phyloP scores from a whole-genome alignment of 2,797 vertebrate genomes.

The Psittacula derbiana region DNA sequence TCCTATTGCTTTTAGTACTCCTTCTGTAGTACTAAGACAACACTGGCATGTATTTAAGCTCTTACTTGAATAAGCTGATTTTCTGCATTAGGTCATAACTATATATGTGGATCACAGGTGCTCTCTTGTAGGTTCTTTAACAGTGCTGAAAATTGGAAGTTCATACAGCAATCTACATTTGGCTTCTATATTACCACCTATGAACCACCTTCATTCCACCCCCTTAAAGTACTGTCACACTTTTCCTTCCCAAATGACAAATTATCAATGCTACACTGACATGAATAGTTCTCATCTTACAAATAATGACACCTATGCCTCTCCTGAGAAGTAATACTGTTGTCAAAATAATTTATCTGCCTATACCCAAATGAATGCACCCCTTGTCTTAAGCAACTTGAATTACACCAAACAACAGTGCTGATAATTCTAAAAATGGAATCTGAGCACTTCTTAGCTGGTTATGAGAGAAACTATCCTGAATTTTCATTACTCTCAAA shows the following conservation, averaged over 20 bases:
- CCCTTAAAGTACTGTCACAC: not conserved
- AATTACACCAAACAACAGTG: not conserved
- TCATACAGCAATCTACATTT: not conserved
- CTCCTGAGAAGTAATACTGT: not conserved
- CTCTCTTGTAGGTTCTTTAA: not conserved
- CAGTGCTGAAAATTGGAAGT: not conserved
- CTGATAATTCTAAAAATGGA: not conserved
- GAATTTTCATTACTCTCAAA: not conserved
- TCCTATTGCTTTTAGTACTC: not conserved
- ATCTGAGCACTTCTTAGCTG: not conserved
- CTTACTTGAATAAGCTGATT: not conserved
- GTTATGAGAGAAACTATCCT: not conserved
- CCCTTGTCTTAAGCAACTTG: not conserved
- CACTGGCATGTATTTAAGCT: not conserved
- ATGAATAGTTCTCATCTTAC: not conserved
- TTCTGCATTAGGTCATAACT: not conserved
- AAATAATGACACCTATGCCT: not conserved
- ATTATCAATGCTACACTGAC: not conserved
- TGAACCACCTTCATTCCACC: not conserved
- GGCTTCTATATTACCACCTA: not conserved
- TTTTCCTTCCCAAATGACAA: not conserved
- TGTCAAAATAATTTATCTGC: conserved; percentile 51
- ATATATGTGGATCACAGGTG: not conserved
- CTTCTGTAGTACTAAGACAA: not conserved
- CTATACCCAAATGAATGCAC: conserved; percentile 2